Evolutionary conservation across 2,797 vertebrate genomes (phyloP), one percentile per base, ranked within the genome.

Genomic region (Prionace glauca): DNA sequence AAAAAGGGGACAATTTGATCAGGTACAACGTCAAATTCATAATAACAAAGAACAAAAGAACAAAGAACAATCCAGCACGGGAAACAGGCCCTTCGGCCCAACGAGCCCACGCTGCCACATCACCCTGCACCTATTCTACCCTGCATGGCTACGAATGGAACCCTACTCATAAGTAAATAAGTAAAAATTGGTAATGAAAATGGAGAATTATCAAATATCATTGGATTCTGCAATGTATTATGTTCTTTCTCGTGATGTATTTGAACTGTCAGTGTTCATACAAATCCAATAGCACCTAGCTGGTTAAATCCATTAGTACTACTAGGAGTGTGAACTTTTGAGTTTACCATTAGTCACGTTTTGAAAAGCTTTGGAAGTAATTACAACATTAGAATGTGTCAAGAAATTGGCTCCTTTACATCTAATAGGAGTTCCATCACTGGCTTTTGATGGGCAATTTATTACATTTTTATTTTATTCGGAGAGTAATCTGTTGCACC

Each of bases 231-330:
- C 26, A 7, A 74, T 77, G n/a, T 77, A 74, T 72, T 56, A n/a
- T 77, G 50, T 10, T 56, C 56, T 32, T 36, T 32, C 56, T 56
- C 71, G 32, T 72, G 71, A 60, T 32, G 24, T 18, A 77, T 11
- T 95, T 95, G 18, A 95, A 74, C 71, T 95, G 69, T 95, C 71
- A 41, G 24, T 94, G 26, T 56, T 77, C 56, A 77, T 74, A 69
- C 26, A 45, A 24, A 71, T 94, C 12, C 71, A 77, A 95, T 74
- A 29, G 10, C 32, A 56, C 4, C 41, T 74, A 32, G 24, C 71
- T 60, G 69, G 0, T 72, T 60, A 16, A 74, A 26, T 56, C 93
- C 71, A 95, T 74, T 95, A 32, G 71, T 16, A 95, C 4, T 4
- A 20, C 50, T 56, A 45, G 41, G 12, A 95, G 93, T 74, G 29